A percentile compares a stretch with the other conserved stretches of the same genome.
Evolutionary conservation across 1,140 invertebrate species (phyloP).

Genomic region (Hermetia illucens): DNA sequence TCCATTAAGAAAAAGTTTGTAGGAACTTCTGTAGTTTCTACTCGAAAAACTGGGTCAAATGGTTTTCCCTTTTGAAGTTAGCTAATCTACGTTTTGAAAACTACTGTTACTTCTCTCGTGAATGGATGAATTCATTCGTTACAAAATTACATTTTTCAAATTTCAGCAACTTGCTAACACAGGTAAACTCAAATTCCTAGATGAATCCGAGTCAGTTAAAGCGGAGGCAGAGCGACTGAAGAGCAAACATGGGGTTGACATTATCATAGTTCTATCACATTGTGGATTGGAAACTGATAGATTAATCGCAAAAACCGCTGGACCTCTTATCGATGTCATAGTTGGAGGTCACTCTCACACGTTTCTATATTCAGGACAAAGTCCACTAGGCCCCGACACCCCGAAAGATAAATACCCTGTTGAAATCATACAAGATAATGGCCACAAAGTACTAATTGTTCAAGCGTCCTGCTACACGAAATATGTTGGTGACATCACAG

Average conservation of each 20-base stretch:
- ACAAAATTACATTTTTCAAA: too few species aligned
- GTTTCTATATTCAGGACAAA: conserved; percentile 46
- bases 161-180: conserved; percentile 44
- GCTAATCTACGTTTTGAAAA: too few species aligned
- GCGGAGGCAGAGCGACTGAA: conserved; percentile 46
- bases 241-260: conserved; percentile 44
- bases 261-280: conserved; percentile 68
- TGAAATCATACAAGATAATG: conserved; percentile 40
- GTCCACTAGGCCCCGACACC: conserved; percentile 38
- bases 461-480: conserved; percentile 54
- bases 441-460: conserved; percentile 46
- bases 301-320: conserved; percentile 46
- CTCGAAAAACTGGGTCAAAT: too few species aligned
- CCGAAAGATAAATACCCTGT: conserved; percentile 49
- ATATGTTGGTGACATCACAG: conserved; percentile 58
- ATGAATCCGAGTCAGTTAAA: conserved; percentile 50
- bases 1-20: too few species aligned
- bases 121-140: too few species aligned
- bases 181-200: conserved; percentile 44
- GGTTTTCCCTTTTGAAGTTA: too few species aligned
- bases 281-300: conserved; percentile 57
- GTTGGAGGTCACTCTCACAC: conserved; percentile 79
- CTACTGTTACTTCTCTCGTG: too few species aligned
- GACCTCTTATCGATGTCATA: conserved; percentile 56
- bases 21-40: too few species aligned